These are phyloP conservation scores for Dasyurus viverrinus DNA, from an alignment of 2,113 vertebrate genomes.

Conservation along the genomic window DNA sequence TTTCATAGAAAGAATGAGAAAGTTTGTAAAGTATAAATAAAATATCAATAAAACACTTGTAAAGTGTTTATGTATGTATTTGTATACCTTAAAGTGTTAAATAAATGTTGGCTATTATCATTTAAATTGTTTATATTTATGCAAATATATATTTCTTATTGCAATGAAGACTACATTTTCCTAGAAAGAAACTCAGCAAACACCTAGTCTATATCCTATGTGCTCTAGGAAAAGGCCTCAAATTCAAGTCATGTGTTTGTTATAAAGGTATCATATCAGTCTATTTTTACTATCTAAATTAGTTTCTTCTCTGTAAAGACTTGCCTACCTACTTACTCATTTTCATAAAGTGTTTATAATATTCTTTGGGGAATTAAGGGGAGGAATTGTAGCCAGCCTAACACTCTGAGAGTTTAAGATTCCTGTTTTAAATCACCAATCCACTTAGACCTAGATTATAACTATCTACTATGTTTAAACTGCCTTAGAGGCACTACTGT, in stretches of 20 bases:
- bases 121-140: too few species aligned
- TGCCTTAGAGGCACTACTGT: neutral
- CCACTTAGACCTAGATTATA: neutral
- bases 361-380: neutral
- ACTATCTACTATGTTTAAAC: neutral
- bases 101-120: too few species aligned
- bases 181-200: neutral
- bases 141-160: neutral
- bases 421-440: neutral
- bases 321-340: neutral
- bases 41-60: too few species aligned
- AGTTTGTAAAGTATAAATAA: too few species aligned
- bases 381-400: neutral
- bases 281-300: neutral
- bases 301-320: neutral
- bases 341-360: neutral
- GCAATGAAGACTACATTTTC: neutral
- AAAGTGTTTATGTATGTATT: too few species aligned
- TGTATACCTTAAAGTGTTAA: too few species aligned
- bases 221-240: neutral
- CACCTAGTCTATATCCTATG: neutral
- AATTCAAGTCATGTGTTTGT: neutral
- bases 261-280: neutral
- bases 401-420: neutral
- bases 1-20: neutral